These are phyloP conservation scores for Plestiodon gilberti DNA, from an alignment of 2,113 vertebrate species.

Conservation along the genomic window DNA sequence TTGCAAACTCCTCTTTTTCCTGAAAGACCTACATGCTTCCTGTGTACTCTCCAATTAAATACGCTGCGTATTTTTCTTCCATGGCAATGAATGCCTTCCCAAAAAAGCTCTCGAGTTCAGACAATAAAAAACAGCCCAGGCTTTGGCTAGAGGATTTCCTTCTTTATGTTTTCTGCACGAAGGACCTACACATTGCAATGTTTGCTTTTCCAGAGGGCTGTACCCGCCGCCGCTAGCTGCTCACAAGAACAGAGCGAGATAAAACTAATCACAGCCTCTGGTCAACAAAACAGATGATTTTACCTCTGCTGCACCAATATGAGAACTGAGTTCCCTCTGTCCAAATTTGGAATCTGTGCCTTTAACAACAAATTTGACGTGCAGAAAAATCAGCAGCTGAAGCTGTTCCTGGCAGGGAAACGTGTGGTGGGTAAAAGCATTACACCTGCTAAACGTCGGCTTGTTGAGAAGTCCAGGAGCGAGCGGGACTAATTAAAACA, in stretches of 20 bases:
- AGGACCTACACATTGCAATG: background rate
- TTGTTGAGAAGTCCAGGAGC: background rate
- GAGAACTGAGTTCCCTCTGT: background rate
- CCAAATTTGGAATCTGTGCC: background rate
- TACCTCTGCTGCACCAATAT: background rate
- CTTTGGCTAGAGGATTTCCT: background rate
- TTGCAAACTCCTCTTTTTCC: conserved; percentile 16
- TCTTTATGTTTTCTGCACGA: background rate
- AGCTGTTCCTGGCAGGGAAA: background rate
- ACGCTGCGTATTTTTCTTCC: background rate
- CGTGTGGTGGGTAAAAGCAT: background rate
- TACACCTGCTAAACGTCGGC: background rate
- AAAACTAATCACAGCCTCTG: background rate
- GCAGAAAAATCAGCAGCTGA: background rate
- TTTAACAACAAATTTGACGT: background rate
- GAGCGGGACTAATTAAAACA: background rate
- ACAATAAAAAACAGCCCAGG: conserved; percentile 9
- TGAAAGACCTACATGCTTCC: conserved; percentile 5
- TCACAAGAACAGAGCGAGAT: background rate
- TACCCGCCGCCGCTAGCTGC: background rate
- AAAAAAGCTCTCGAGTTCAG: background rate
- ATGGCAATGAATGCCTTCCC: background rate
- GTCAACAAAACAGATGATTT: too few relatives aligned
- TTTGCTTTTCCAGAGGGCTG: background rate
- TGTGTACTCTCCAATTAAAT: conserved; percentile 15